Evolutionary conservation across 1,140 invertebrate species (phyloP).

Genomic region (Proctacanthus coquilletti): DNA sequence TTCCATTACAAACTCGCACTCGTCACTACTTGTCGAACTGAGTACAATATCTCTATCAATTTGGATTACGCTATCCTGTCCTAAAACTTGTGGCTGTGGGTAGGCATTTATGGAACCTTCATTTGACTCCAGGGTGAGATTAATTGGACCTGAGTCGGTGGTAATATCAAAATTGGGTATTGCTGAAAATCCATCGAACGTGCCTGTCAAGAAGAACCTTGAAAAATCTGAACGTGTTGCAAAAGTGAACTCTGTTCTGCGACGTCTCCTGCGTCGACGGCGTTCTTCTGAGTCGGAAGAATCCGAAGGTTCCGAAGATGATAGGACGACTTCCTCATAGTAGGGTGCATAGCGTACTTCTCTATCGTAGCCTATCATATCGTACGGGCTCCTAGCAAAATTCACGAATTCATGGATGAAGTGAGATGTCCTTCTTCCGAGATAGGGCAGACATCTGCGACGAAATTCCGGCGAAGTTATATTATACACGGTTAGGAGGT

Average conservation of each 20-base stretch:
- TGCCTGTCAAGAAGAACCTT: not conserved
- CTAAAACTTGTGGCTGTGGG: not conserved
- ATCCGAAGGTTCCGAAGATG: slow-evolving; percentile 9
- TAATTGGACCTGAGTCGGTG: too few relatives aligned
- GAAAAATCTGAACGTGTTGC: not conserved
- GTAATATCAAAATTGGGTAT: too few relatives aligned
- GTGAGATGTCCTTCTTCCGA: slow-evolving; percentile 47
- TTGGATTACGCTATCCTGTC: not conserved
- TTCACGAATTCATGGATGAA: slow-evolving; percentile 81
- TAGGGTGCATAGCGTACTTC: slow-evolving; percentile 33
- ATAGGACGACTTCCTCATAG: slow-evolving; percentile 19
- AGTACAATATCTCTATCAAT: slow-evolving; percentile 7
- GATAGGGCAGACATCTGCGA: slow-evolving; percentile 32
- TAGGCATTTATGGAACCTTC: too few relatives aligned
- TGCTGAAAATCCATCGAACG: not conserved
- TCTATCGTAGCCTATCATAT: slow-evolving; percentile 61
- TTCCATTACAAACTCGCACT: slow-evolving; percentile 26
- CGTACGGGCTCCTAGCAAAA: slow-evolving; percentile 72
- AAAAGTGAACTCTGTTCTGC: not conserved
- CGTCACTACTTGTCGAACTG: slow-evolving; percentile 14
- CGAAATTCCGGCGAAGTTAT: slow-evolving; percentile 62
- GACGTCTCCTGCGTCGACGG: not conserved
- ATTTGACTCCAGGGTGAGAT: too few relatives aligned
- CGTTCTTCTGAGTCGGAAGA: slow-evolving; percentile 8
- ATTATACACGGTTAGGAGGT: slow-evolving; percentile 46